phyloP scores from a whole-genome alignment of 2,113 vertebrate genomes.

The Oreotrochilus melanogaster region DNA sequence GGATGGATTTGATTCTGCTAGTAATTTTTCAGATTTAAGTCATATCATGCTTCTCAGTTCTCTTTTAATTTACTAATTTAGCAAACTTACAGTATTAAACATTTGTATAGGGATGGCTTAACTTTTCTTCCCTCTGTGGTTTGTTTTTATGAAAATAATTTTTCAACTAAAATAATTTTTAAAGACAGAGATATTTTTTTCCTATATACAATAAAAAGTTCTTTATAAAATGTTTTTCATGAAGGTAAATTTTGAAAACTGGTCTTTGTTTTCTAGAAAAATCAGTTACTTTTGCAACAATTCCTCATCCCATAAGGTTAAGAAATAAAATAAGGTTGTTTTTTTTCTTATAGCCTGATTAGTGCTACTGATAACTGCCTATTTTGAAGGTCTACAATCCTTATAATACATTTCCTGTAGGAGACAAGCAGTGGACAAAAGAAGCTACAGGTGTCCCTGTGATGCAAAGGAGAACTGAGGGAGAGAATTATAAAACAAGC shows the following conservation, averaged over 20 bases:
- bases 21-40: background rate
- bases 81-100: background rate
- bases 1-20: background rate
- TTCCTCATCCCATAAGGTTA: background rate
- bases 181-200: background rate
- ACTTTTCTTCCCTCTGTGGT: background rate
- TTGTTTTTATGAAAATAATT: background rate
- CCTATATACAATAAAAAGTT: background rate
- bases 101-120: background rate
- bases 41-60: background rate
- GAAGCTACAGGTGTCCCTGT: background rate
- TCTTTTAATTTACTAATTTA: background rate
- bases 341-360: background rate
- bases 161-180: background rate
- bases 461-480: background rate
- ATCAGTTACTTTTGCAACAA: background rate
- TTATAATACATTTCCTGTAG: background rate
- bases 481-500: background rate
- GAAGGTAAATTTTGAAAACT: background rate
- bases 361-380: background rate
- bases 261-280: background rate
- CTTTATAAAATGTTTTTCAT: background rate
- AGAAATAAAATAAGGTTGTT: background rate
- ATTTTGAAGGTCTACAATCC: background rate
- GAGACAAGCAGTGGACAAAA: background rate